These are phyloP conservation scores for Pterostichus madidus DNA, from an alignment of 2,888 invertebrate genomes.

Conservation along the genomic window DNA sequence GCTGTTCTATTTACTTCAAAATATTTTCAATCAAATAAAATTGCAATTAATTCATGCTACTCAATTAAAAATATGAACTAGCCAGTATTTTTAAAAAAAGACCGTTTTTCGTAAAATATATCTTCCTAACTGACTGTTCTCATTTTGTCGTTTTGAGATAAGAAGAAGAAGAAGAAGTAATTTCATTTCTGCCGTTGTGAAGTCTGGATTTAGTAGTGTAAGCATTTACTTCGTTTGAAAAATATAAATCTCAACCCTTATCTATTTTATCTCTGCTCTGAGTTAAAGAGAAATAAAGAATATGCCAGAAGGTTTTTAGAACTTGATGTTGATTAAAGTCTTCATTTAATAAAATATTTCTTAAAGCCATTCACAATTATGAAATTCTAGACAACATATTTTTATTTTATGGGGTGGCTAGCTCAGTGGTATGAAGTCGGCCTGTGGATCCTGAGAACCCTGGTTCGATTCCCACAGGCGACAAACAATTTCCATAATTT, in stretches of 20 bases:
- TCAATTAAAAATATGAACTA: too few species aligned
- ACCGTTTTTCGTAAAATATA: background rate
- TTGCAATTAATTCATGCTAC: too few species aligned
- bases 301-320: background rate
- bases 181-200: slow-evolving; percentile 20
- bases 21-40: too few species aligned
- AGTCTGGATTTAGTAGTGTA: slow-evolving; percentile 31
- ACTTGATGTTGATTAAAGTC: slow-evolving; percentile 16
- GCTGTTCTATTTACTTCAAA: too few species aligned
- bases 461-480: too few species aligned
- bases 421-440: too few species aligned
- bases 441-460: too few species aligned
- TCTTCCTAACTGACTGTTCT: background rate
- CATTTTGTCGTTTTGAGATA: background rate
- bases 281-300: slow-evolving; percentile 26
- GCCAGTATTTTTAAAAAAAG: too few species aligned
- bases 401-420: too few species aligned
- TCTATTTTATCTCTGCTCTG: slow-evolving; percentile 14
- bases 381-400: too few species aligned
- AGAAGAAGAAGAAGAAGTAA: background rate
- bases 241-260: slow-evolving; percentile 20
- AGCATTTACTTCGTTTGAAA: slow-evolving; percentile 29
- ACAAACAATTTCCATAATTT: too few species aligned
- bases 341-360: background rate
- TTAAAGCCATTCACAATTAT: too few species aligned